Percentiles rank a stretch among this genome's conserved stretches.
Evolutionary conservation across 2,888 invertebrate genomes (phyloP).

Genomic region (Iselma pallidipennis): DNA sequence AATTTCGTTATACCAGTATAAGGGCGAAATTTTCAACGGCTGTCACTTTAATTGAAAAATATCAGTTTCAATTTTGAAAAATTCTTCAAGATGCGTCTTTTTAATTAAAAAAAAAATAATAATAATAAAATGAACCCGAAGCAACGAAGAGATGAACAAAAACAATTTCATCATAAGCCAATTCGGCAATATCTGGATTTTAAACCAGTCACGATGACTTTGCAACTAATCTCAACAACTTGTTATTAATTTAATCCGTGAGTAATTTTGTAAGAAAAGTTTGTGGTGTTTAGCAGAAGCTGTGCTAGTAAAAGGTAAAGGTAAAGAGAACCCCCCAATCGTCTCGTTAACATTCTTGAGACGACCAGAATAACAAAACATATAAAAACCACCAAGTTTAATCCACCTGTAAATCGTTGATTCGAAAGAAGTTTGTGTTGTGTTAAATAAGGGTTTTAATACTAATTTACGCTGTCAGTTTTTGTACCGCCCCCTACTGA

Average conservation of each 20-base stretch:
- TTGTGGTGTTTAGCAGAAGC: not conserved
- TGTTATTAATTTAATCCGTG: conserved; percentile 28
- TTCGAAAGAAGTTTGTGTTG: conserved; percentile 35
- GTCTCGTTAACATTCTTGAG: conserved; percentile 28
- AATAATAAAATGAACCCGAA: too few relatives aligned
- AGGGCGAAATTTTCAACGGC: conserved; percentile 4
- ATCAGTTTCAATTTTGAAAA: conserved; percentile 17
- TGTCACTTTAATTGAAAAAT: conserved; percentile 24
- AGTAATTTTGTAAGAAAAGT: conserved; percentile 10
- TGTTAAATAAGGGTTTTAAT: conserved; percentile 33
- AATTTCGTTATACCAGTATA: not conserved
- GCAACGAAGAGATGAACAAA: not conserved
- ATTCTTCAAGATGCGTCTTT: conserved; percentile 10
- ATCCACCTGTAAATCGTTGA: conserved; percentile 41
- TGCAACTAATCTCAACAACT: conserved; percentile 12
- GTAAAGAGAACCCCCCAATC: conserved; percentile 13
- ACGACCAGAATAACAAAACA: conserved; percentile 28
- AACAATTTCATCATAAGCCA: conserved; percentile 5
- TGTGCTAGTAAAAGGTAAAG: conserved; percentile 4
- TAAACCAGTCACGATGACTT: conserved; percentile 21
- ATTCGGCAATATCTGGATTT: conserved; percentile 16
- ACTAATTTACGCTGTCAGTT: conserved; percentile 43
- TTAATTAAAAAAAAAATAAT: conserved; percentile 27
- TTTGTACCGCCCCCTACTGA: conserved; percentile 36
- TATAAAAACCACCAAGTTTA: conserved; percentile 39